These are phyloP conservation scores for Copidosoma aretas DNA, from an alignment of 2,888 invertebrate species.

Conservation along the genomic window DNA sequence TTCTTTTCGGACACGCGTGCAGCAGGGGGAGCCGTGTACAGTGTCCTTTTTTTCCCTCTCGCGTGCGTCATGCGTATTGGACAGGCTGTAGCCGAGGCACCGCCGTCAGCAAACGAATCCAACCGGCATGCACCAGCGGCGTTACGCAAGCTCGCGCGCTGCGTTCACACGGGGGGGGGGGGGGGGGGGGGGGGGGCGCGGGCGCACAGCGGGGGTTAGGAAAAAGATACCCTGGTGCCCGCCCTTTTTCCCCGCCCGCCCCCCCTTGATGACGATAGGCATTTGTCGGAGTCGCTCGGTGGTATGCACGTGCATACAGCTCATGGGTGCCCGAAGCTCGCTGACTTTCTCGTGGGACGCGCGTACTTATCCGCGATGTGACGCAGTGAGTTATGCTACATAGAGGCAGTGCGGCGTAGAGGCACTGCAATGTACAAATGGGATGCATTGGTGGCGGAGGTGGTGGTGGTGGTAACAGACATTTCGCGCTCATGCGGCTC, in stretches of 20 bases:
- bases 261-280: conserved; percentile 42
- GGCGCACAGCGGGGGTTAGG: conserved; percentile 58
- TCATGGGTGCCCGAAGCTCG: conserved; percentile 4
- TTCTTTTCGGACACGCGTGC: too few relatives aligned
- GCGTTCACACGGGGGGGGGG: conserved; percentile 56
- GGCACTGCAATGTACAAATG: too few relatives aligned
- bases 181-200: conserved; percentile 43
- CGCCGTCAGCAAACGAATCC: background rate
- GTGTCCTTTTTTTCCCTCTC: too few relatives aligned
- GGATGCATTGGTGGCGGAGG: too few relatives aligned
- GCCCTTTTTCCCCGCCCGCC: conserved; percentile 46
- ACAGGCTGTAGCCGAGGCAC: background rate
- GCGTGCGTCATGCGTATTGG: background rate
- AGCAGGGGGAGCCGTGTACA: too few relatives aligned
- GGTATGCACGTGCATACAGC: background rate
- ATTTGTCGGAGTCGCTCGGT: conserved; percentile 40
- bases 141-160: conserved; percentile 43
- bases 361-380: too few relatives aligned
- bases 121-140: background rate
- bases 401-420: too few relatives aligned
- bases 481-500: too few relatives aligned
- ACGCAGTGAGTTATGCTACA: too few relatives aligned
- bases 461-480: too few relatives aligned
- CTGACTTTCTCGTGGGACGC: conserved; percentile 23
- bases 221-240: conserved; percentile 60